phyloP scores from a whole-genome alignment of 2,888 invertebrate species.

The Odontocolon sp. region DNA sequence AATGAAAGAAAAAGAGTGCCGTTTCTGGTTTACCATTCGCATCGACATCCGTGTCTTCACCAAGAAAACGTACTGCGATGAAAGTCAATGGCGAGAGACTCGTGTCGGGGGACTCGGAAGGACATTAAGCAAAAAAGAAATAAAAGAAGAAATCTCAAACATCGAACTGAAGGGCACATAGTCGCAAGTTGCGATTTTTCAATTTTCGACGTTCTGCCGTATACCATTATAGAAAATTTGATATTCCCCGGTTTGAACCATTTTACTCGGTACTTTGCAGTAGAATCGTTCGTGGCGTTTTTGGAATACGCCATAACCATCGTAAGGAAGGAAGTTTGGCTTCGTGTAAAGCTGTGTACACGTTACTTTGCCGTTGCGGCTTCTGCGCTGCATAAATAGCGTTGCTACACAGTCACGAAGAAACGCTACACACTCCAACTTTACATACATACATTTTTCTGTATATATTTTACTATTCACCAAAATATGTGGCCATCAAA shows the following conservation, averaged over 20 bases:
- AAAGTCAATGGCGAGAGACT: neutral
- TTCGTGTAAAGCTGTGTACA: conserved; percentile 24
- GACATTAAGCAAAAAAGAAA: no score
- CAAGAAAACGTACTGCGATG: neutral
- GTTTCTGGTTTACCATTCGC: conserved; percentile 10
- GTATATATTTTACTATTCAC: conserved; percentile 24
- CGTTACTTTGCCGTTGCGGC: conserved; percentile 21
- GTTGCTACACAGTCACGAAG: conserved; percentile 26
- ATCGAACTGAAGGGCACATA: no score
- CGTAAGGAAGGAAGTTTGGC: conserved; percentile 17
- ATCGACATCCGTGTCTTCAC: neutral
- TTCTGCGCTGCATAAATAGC: conserved; percentile 32
- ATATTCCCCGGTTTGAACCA: conserved; percentile 9
- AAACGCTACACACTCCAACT: conserved; percentile 38
- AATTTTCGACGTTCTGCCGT: no score
- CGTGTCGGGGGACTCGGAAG: neutral
- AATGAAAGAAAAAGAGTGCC: conserved; percentile 8
- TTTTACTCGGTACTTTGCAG: conserved; percentile 23
- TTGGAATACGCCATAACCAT: conserved; percentile 26
- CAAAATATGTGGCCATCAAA: no score
- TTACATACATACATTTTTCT: conserved; percentile 31
- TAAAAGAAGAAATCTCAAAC: no score
- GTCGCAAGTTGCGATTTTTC: no score
- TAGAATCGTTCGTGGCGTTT: conserved; percentile 26
- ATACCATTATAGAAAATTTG: conserved; percentile 31